phyloP scores from a whole-genome alignment of 1,140 invertebrate species.

The Drosophila grimshawi region DNA sequence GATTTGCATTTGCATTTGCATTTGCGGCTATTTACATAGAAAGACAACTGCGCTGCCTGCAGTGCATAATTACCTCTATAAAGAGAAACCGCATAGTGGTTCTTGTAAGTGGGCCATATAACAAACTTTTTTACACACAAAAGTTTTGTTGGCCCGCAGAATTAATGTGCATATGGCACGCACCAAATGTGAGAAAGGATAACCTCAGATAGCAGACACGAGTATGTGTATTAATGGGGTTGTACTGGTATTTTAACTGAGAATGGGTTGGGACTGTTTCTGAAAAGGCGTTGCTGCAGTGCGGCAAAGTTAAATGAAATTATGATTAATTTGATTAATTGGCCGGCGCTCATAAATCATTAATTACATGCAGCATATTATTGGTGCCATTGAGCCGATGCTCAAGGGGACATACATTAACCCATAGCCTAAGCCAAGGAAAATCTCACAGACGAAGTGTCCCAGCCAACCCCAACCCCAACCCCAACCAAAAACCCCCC shows the following conservation, averaged over 20 bases:
- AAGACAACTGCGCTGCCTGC: constrained; percentile 55
- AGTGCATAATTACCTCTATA: constrained; percentile 73
- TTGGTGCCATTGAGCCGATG: constrained; percentile 55
- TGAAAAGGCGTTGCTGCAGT: constrained; percentile 69
- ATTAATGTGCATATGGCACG: constrained; percentile 79
- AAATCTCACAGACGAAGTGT: constrained; percentile 15
- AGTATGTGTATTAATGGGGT: not conserved
- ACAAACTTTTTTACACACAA: constrained; percentile 67
- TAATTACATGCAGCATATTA: constrained; percentile 71
- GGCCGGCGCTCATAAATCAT: constrained; percentile 73
- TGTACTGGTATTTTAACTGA: not conserved
- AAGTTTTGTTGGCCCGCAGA: constrained; percentile 57
- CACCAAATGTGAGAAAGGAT: constrained; percentile 53
- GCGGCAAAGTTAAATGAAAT: constrained; percentile 76
- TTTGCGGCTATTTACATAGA: constrained; percentile 44
- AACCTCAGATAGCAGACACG: constrained; percentile 1
- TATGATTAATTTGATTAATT: constrained; percentile 83
- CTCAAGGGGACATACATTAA: constrained; percentile 33
- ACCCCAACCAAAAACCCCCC: constrained; percentile 5
- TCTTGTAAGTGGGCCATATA: constrained; percentile 71
- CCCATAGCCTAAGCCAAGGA: constrained; percentile 25
- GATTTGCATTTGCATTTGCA: constrained; percentile 28
- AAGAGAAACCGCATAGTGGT: constrained; percentile 62
- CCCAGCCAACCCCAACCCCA: not conserved
- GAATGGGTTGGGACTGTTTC: not conserved